Evolutionary conservation across 2,797 vertebrate genomes (phyloP).

Genomic region (Poeciliopsis gracilis): DNA sequence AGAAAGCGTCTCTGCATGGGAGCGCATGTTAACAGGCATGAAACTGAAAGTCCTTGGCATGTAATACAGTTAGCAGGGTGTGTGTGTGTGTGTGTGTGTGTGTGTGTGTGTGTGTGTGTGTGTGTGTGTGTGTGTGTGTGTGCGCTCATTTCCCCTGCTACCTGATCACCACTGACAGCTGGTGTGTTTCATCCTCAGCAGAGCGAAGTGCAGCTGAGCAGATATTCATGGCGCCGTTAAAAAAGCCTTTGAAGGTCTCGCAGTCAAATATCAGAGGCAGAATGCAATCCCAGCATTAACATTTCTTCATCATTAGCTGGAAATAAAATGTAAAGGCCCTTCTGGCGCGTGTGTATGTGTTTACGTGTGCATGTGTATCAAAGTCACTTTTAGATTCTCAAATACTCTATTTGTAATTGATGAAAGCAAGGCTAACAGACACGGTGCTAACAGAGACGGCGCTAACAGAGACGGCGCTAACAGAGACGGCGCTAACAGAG

Average conservation of each 20-base stretch:
- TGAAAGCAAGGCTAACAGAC: background rate
- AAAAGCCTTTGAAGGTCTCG: constrained; percentile 48
- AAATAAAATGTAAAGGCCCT: background rate
- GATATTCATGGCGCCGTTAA: constrained; percentile 29
- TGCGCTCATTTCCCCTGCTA: constrained; percentile 3
- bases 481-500: background rate
- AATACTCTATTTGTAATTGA: background rate
- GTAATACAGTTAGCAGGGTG: constrained; percentile 38
- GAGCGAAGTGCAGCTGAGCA: constrained; percentile 21
- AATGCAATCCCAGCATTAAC: background rate
- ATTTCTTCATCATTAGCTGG: constrained; percentile 7
- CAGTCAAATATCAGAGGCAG: constrained; percentile 14
- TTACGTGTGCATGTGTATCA: background rate
- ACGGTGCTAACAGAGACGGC: background rate
- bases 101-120: background rate
- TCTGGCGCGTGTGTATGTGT: background rate
- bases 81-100: background rate
- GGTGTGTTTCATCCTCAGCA: constrained; percentile 39
- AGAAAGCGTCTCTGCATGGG: constrained; percentile 5
- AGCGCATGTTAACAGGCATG: constrained; percentile 17
- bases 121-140: background rate
- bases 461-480: background rate
- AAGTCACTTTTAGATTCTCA: background rate
- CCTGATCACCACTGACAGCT: constrained; percentile 52
- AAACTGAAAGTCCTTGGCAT: constrained; percentile 36